Evolutionary conservation across 2,113 vertebrate genomes (phyloP).

Genomic region (Myodes glareolus): DNA sequence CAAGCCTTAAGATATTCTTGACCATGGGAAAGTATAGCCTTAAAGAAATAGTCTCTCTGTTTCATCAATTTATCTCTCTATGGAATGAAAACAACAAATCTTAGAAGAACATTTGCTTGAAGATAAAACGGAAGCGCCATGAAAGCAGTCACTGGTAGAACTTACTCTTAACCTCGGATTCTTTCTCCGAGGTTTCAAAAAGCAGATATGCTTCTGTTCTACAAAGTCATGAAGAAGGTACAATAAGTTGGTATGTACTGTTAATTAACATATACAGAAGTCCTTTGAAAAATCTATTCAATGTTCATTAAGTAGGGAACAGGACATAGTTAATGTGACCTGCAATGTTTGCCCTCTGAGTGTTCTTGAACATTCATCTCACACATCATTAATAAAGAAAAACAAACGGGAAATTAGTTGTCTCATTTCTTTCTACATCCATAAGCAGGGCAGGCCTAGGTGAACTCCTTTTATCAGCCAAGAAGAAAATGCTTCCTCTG

Average conservation of each 20-base stretch:
- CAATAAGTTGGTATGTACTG: neutral
- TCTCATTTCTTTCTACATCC: neutral
- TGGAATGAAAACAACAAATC: neutral
- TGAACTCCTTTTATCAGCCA: neutral
- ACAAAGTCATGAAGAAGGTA: slow-evolving; percentile 3
- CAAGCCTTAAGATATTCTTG: neutral
- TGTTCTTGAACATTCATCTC: slow-evolving; percentile 57
- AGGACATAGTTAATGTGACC: neutral
- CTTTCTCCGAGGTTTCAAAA: slow-evolving; percentile 30
- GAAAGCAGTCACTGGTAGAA: neutral
- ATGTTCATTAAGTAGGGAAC: slow-evolving; percentile 16
- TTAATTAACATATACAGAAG: neutral
- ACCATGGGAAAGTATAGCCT: neutral
- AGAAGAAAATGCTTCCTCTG: neutral
- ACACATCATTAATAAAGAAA: slow-evolving; percentile 48
- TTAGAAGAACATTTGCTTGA: slow-evolving; percentile 31
- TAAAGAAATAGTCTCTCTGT: slow-evolving; percentile 7
- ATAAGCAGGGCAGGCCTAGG: neutral
- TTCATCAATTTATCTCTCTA: neutral
- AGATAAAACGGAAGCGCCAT: slow-evolving; percentile 10
- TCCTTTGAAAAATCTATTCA: slow-evolving; percentile 17
- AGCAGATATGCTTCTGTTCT: neutral
- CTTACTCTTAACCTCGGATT: neutral
- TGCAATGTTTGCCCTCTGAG: neutral
- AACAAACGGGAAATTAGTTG: neutral